A percentile compares a stretch with the other conserved stretches of the same genome.
These are phyloP conservation scores for Jaculus jaculus DNA, from an alignment of 2,113 vertebrate genomes.

Conservation along the genomic window DNA sequence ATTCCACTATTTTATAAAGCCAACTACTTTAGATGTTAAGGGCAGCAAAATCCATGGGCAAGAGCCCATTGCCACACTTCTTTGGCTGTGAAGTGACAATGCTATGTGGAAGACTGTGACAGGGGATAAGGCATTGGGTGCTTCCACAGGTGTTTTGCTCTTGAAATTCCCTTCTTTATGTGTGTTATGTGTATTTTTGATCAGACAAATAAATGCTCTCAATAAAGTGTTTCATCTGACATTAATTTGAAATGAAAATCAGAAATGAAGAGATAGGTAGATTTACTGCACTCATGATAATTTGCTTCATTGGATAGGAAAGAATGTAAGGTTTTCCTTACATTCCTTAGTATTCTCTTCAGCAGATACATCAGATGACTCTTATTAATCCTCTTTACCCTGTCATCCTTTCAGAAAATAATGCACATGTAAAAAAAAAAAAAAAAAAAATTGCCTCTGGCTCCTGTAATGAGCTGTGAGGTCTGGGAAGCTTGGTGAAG, in stretches of 20 bases:
- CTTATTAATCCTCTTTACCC: not conserved
- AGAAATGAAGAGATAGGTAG: not conserved
- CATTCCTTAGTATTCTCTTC: not conserved
- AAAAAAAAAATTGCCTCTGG: not conserved
- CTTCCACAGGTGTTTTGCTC: not conserved
- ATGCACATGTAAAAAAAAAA: too few species aligned
- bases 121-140: too few species aligned
- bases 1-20: too few species aligned
- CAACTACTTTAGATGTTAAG: too few species aligned
- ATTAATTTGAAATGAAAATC: slow-evolving; percentile 47
- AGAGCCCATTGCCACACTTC: too few species aligned
- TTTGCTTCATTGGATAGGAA: slow-evolving; percentile 4
- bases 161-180: slow-evolving; percentile 34
- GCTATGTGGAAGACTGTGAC: too few species aligned
- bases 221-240: slow-evolving; percentile 47
- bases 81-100: too few species aligned
- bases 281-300: not conserved
- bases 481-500: not conserved
- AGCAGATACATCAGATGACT: not conserved
- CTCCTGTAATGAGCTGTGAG: accelerated
- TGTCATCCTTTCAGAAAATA: not conserved
- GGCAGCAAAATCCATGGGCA: too few species aligned
- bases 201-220: not conserved
- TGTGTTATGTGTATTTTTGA: slow-evolving; percentile 2
- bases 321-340: not conserved